These are phyloP conservation scores for Yponomeuta sedellus DNA, from an alignment of 2,888 invertebrate genomes.

Conservation along the genomic window DNA sequence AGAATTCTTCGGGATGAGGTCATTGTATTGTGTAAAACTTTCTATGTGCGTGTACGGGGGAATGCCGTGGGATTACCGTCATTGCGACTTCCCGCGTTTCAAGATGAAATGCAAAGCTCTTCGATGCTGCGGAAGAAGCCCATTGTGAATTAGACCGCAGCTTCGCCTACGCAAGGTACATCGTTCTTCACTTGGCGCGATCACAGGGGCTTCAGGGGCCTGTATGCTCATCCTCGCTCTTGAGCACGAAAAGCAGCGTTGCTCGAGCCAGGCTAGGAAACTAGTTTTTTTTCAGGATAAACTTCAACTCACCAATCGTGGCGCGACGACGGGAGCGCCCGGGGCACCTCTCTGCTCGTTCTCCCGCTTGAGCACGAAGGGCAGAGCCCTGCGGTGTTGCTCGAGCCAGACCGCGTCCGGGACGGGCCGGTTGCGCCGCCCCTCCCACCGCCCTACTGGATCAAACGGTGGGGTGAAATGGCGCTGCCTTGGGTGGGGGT, in stretches of 20 bases:
- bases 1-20: no score
- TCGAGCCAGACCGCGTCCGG: conserved; percentile 72
- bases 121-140: conserved; percentile 66
- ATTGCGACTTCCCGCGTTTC: conserved; percentile 68
- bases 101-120: conserved; percentile 68
- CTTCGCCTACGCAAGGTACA: background rate
- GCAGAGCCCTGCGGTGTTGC: conserved; percentile 67
- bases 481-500: background rate
- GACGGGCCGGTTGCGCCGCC: conserved; percentile 64
- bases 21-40: no score
- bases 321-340: conserved; percentile 44
- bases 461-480: background rate
- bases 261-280: no score
- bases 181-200: conserved; percentile 48
- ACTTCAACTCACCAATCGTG: conserved; percentile 39
- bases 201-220: conserved; percentile 41
- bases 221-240: conserved; percentile 62
- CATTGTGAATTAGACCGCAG: background rate
- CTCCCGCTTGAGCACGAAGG: conserved; percentile 68
- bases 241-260: conserved; percentile 23
- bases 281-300: no score
- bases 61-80: no score
- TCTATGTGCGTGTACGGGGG: no score
- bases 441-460: conserved; percentile 55
- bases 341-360: conserved; percentile 52